phyloP scores from a whole-genome alignment of 2,113 vertebrate species.

The Salminus brasiliensis region DNA sequence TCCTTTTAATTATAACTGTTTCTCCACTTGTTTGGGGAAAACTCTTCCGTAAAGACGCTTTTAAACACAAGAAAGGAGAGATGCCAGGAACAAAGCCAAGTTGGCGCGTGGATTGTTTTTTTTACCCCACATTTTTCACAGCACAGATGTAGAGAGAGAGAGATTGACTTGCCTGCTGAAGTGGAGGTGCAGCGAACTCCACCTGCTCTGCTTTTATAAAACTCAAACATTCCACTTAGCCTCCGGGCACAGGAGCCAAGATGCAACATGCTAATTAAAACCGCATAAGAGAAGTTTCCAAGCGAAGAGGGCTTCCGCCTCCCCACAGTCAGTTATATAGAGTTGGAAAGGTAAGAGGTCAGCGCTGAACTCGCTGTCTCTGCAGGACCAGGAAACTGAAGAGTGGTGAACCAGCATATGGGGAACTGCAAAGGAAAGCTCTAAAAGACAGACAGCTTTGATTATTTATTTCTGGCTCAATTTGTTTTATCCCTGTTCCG shows the following conservation, averaged over 20 bases:
- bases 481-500: background rate
- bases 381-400: background rate
- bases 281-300: constrained; percentile 17
- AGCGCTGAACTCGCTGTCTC: background rate
- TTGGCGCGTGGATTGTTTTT: constrained; percentile 45
- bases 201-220: constrained; percentile 32
- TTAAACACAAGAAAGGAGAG: constrained; percentile 41
- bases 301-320: background rate
- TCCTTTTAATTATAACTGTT: constrained; percentile 73
- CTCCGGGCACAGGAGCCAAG: constrained; percentile 24
- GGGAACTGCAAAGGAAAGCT: background rate
- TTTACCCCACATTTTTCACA: constrained; percentile 28
- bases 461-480: background rate
- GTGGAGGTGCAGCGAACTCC: constrained; percentile 31
- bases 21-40: constrained; percentile 57
- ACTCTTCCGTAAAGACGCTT: constrained; percentile 37
- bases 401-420: background rate
- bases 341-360: background rate
- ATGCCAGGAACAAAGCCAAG: constrained; percentile 50
- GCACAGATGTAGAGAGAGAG: constrained; percentile 37
- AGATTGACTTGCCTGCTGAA: constrained; percentile 3
- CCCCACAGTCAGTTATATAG: background rate
- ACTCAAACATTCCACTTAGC: constrained; percentile 32
- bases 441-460: background rate
- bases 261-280: constrained; percentile 49